phyloP scores from a whole-genome alignment of 2,888 invertebrate species.

The Tryphoninae sp. region DNA sequence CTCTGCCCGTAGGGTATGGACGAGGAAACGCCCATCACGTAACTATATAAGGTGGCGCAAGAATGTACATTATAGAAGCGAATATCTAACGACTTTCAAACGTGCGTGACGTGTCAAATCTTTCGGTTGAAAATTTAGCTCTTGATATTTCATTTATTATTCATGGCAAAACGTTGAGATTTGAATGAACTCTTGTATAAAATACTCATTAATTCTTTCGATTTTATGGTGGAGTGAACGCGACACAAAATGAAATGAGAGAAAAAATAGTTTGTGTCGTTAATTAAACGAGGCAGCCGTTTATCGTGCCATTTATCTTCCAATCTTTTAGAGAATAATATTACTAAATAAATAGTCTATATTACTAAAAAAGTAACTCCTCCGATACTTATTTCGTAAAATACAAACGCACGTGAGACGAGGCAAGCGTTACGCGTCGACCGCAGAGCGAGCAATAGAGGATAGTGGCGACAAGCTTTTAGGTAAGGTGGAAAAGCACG shows the following conservation, averaged over 20 bases:
- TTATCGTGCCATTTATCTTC: too few relatives aligned
- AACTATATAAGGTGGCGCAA: constrained; percentile 30
- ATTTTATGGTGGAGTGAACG: neutral
- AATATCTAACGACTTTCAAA: constrained; percentile 21
- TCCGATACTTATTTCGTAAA: constrained; percentile 34
- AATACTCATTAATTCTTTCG: neutral
- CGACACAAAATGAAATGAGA: too few relatives aligned
- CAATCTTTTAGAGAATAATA: neutral
- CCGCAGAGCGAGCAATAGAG: constrained; percentile 15
- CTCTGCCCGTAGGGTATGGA: neutral
- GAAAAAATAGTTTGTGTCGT: too few relatives aligned
- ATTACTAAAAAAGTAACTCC: neutral
- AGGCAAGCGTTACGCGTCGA: neutral
- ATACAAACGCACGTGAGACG: constrained; percentile 3
- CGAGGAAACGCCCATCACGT: neutral
- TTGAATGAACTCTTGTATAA: neutral
- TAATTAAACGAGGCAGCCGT: too few relatives aligned
- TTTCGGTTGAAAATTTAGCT: constrained; percentile 22
- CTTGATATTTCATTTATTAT: constrained; percentile 19
- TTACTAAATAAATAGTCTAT: neutral
- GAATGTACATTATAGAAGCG: constrained; percentile 13
- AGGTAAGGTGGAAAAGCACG: constrained; percentile 40
- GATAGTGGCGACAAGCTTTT: constrained; percentile 51
- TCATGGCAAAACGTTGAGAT: neutral
- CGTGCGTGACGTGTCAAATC: constrained; percentile 31